A percentile compares a stretch with the other conserved stretches of the same genome.
phyloP scores from a whole-genome alignment of 1,140 invertebrate species.

The Aphaenogaster floridana region DNA sequence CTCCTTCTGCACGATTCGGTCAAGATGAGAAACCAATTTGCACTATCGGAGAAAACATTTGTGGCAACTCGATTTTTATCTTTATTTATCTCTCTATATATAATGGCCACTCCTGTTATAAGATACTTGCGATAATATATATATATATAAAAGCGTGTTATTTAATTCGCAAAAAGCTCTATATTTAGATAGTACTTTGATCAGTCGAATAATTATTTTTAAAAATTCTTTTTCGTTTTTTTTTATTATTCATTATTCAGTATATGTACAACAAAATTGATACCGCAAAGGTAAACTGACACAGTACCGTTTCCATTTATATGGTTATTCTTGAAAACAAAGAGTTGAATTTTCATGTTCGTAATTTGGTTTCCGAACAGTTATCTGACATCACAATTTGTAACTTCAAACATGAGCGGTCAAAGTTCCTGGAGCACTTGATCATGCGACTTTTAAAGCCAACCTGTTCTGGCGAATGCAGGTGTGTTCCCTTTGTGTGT shows the following conservation, averaged over 20 bases:
- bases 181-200: not conserved
- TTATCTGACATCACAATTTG: slow-evolving; percentile 60
- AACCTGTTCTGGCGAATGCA: slow-evolving; percentile 51
- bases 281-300: not conserved
- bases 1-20: slow-evolving; percentile 25
- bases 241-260: not conserved
- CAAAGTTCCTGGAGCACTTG: slow-evolving; percentile 65
- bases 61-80: not conserved
- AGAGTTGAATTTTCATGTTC: slow-evolving; percentile 5
- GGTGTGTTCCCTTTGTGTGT: slow-evolving; percentile 74
- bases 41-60: not conserved
- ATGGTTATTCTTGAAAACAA: slow-evolving; percentile 8
- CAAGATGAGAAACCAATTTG: slow-evolving; percentile 23
- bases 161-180: not conserved
- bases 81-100: not conserved
- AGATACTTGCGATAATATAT: not conserved
- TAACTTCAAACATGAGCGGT: slow-evolving; percentile 58
- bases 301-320: not conserved
- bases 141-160: not conserved
- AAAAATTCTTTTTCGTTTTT: not conserved
- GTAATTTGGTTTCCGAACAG: slow-evolving; percentile 41
- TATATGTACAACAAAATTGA: slow-evolving; percentile 12
- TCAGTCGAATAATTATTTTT: not conserved
- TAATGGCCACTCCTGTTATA: not conserved
- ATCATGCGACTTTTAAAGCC: slow-evolving; percentile 54